phyloP scores from a whole-genome alignment of 2,113 vertebrate species.

The Scortum barcoo region DNA sequence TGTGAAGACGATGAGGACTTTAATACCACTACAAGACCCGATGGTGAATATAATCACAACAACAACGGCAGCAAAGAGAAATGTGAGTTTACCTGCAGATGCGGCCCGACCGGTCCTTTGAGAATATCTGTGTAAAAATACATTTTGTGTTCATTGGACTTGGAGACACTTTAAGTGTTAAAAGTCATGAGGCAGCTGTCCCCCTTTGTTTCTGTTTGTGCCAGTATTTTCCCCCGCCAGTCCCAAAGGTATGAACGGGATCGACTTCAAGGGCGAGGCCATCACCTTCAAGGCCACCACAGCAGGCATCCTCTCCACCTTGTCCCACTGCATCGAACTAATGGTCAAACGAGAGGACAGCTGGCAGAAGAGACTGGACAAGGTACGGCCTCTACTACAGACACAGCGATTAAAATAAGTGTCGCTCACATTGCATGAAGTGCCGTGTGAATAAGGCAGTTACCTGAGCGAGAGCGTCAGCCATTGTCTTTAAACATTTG shows the following conservation, averaged over 20 bases:
- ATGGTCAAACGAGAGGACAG: constrained; percentile 97
- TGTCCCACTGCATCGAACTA: constrained; percentile 98
- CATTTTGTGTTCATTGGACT: not conserved
- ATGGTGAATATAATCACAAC: constrained; percentile 92
- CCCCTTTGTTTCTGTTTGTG: constrained; percentile 45
- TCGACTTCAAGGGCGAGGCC: constrained; percentile 99
- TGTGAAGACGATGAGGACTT: constrained; percentile 94
- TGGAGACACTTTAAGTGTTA: not conserved
- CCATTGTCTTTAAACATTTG: too few relatives aligned
- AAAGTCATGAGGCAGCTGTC: not conserved
- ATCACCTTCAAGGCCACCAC: constrained; percentile 99
- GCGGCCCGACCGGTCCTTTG: not conserved
- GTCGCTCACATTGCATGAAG: not conserved
- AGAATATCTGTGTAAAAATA: not conserved
- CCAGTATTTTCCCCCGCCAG: constrained; percentile 91
- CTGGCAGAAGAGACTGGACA: constrained; percentile 97
- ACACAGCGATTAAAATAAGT: not conserved
- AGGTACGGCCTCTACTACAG: constrained; percentile 83
- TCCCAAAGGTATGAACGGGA: constrained; percentile 93
- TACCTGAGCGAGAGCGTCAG: constrained; percentile 33
- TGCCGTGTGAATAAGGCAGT: not conserved
- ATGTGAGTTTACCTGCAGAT: constrained; percentile 85
- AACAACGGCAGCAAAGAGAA: constrained; percentile 96
- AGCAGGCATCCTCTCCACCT: constrained; percentile 95
- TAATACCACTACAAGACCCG: constrained; percentile 84